These are phyloP conservation scores for Eurystomus gularis DNA, from an alignment of 2,113 vertebrate species.

Conservation along the genomic window DNA sequence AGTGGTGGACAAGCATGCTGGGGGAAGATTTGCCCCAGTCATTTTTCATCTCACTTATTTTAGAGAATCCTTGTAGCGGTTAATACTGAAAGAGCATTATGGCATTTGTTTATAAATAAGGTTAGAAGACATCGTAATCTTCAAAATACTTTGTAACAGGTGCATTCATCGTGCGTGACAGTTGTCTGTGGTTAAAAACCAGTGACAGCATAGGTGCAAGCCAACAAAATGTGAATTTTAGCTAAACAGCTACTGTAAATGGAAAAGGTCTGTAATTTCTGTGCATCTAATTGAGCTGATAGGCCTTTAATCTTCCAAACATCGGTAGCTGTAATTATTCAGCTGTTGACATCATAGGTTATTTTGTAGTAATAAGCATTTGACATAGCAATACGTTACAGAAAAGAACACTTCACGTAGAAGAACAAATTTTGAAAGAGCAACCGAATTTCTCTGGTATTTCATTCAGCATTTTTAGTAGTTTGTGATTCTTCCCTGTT, in stretches of 20 bases:
- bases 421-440: background rate
- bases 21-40: accelerated
- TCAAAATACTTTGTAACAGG: background rate
- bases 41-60: background rate
- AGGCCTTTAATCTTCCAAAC: background rate
- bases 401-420: background rate
- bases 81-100: background rate
- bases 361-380: background rate
- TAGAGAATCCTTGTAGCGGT: accelerated
- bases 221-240: background rate
- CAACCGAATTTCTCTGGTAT: background rate
- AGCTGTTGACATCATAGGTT: background rate
- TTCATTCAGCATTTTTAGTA: background rate
- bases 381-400: background rate
- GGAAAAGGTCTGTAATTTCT: background rate
- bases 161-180: accelerated
- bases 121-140: background rate
- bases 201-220: background rate
- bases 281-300: background rate
- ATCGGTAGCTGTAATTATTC: background rate
- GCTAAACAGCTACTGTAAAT: background rate
- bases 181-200: background rate
- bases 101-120: background rate
- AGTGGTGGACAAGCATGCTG: too few relatives aligned
- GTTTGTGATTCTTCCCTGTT: background rate